phyloP scores from a whole-genome alignment of 2,113 vertebrate species.

The Uropsilus gracilis region DNA sequence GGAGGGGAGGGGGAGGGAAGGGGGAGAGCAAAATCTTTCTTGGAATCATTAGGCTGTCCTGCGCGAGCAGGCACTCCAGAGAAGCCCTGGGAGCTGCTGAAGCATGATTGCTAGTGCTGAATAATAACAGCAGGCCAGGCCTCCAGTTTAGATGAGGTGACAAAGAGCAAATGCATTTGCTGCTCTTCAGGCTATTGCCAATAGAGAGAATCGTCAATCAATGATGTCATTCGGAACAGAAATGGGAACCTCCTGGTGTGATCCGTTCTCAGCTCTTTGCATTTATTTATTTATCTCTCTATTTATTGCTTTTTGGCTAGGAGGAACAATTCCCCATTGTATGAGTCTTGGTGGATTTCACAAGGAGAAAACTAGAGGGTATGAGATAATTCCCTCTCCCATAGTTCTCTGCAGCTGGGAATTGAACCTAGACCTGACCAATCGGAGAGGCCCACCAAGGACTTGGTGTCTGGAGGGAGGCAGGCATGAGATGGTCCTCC shows the following conservation, averaged over 20 bases:
- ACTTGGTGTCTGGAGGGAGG: background rate
- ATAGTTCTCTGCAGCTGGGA: background rate
- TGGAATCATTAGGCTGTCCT: background rate
- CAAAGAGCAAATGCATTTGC: background rate
- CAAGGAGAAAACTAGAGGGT: background rate
- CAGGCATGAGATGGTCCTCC: too few relatives aligned
- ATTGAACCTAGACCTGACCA: constrained; percentile 3
- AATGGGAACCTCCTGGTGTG: background rate
- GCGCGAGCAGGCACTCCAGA: background rate
- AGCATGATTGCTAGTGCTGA: background rate
- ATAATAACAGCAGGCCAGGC: background rate
- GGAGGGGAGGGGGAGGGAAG: background rate
- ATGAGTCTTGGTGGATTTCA: background rate
- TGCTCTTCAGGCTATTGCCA: constrained; percentile 27
- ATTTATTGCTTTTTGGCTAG: background rate
- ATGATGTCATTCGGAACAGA: constrained; percentile 61
- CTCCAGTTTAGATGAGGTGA: background rate
- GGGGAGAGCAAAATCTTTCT: background rate
- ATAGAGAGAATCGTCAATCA: constrained; percentile 37
- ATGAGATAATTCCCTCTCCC: background rate
- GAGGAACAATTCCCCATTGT: background rate
- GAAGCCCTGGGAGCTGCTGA: background rate
- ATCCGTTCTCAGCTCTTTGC: constrained; percentile 7
- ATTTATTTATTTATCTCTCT: background rate
- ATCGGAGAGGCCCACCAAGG: background rate